Evolutionary conservation across 2,797 vertebrate species (phyloP).

Genomic region (Aphelocoma californica): DNA sequence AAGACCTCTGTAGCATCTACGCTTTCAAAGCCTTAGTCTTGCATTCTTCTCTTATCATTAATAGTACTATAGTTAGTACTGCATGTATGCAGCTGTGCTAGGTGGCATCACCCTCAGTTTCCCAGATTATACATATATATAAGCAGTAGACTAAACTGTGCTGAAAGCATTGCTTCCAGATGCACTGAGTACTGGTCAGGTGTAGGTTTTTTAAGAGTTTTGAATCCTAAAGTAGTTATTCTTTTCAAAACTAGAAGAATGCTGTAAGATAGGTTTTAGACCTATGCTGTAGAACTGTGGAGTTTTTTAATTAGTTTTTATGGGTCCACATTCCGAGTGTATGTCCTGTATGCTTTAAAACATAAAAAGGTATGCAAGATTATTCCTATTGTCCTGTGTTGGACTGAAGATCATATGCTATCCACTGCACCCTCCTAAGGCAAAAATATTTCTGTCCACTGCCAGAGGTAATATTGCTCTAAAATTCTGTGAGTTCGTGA

Average conservation of each 20-base stretch:
- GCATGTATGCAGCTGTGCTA: not conserved
- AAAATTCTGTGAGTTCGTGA: slow-evolving; percentile 59
- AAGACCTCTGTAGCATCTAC: not conserved
- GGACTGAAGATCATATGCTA: not conserved
- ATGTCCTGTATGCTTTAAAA: not conserved
- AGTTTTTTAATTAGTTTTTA: not conserved
- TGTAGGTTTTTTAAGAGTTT: not conserved
- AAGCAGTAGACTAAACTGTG: not conserved
- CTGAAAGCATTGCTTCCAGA: not conserved
- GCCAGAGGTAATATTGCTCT: slow-evolving; percentile 43
- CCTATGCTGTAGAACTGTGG: not conserved
- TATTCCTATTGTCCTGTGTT: not conserved
- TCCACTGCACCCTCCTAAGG: not conserved
- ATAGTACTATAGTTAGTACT: not conserved
- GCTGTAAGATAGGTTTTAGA: not conserved
- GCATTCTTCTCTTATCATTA: not conserved
- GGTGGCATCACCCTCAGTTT: not conserved
- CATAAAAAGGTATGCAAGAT: not conserved
- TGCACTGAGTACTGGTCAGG: not conserved
- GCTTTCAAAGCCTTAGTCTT: not conserved
- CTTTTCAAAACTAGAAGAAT: not conserved
- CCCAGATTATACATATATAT: not conserved
- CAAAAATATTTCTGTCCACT: slow-evolving; percentile 26
- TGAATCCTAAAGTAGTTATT: not conserved
- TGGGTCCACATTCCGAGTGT: not conserved